phyloP scores from a whole-genome alignment of 1,140 invertebrate genomes.

The Drosophila takahashii region DNA sequence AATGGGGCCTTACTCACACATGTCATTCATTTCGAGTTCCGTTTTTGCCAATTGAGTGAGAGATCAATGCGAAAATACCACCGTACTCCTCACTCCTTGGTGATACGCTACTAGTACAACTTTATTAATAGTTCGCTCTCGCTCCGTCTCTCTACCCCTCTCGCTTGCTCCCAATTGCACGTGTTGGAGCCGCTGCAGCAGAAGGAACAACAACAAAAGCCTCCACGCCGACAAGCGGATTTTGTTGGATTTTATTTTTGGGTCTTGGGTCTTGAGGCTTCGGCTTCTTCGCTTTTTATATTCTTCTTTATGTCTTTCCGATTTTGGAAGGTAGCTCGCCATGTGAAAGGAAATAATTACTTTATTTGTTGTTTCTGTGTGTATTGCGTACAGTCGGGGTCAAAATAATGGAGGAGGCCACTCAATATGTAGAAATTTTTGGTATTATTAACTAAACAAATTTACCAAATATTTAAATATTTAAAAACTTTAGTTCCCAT shows the following conservation, averaged over 20 bases:
- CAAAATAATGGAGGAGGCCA: not conserved
- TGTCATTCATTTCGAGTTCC: constrained; percentile 38
- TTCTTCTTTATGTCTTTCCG: constrained; percentile 60
- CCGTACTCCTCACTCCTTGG: not conserved
- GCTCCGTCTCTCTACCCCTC: constrained; percentile 1
- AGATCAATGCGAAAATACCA: constrained; percentile 29
- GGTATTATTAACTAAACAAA: not conserved
- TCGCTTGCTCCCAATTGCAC: constrained; percentile 39
- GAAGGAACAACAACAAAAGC: constrained; percentile 29
- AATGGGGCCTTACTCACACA: constrained; percentile 9
- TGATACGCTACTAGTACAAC: not conserved
- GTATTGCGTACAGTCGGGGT: constrained; percentile 25
- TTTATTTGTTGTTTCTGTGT: constrained; percentile 66
- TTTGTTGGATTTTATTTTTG: constrained; percentile 66
- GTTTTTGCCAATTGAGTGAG: constrained; percentile 17
- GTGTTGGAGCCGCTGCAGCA: constrained; percentile 58
- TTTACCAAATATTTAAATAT: not conserved
- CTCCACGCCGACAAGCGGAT: constrained; percentile 23
- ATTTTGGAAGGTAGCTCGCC: constrained; percentile 54
- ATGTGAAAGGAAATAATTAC: constrained; percentile 81
- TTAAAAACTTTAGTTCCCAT: too few relatives aligned
- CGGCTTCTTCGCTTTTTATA: constrained; percentile 45
- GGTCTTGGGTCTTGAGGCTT: constrained; percentile 1
- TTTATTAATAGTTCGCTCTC: constrained; percentile 19
- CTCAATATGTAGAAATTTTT: not conserved